phyloP scores from a whole-genome alignment of 2,113 vertebrate species.

The Larimichthys polyactis region DNA sequence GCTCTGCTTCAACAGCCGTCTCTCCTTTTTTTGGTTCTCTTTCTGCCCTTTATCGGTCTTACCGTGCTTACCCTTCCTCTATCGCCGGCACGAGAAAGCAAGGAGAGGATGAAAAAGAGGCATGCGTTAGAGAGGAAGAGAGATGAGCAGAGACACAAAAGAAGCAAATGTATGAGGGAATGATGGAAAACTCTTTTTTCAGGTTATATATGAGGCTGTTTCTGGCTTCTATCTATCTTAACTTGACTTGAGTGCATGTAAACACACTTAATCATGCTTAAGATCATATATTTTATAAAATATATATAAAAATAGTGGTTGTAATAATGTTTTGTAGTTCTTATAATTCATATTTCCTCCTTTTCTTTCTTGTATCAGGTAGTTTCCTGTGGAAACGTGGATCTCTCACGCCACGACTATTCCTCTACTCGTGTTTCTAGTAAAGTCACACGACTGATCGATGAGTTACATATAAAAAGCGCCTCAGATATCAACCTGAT shows the following conservation, averaged over 20 bases:
- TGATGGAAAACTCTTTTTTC: neutral
- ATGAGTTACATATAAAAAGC: neutral
- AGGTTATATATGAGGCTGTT: neutral
- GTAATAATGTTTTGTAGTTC: no score
- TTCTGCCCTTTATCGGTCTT: conserved; percentile 43
- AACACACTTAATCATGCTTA: no score
- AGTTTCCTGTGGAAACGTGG: no score
- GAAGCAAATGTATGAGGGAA: neutral
- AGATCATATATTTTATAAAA: no score
- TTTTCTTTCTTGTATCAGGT: no score
- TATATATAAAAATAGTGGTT: no score
- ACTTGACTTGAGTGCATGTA: no score
- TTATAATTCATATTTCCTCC: no score
- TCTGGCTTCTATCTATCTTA: no score
- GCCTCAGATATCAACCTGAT: neutral
- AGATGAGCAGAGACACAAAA: conserved; percentile 43
- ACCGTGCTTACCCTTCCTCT: conserved; percentile 80
- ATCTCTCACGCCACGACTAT: no score
- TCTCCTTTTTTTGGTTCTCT: conserved; percentile 34
- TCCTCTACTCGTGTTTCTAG: no score
- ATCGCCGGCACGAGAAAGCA: conserved; percentile 69
- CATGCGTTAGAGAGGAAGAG: conserved; percentile 70
- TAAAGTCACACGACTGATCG: no score
- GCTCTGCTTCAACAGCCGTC: conserved; percentile 8
- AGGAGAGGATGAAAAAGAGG: conserved; percentile 68